Evolutionary conservation across 2,888 invertebrate genomes (phyloP).

Genomic region (Ptychoptera contaminata): DNA sequence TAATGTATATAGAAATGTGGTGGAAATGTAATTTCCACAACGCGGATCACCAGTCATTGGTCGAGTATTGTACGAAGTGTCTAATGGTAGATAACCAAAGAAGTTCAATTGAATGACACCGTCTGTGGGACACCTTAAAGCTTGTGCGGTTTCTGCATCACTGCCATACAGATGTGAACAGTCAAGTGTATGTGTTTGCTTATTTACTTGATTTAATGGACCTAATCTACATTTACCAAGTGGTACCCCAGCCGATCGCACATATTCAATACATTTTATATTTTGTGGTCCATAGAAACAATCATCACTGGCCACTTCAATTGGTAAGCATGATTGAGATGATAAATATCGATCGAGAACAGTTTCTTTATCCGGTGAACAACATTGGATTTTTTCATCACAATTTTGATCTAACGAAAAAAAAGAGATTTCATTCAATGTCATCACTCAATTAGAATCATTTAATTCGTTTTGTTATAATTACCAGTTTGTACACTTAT

Average conservation of each 20-base stretch:
- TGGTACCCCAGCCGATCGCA: slow-evolving; percentile 21
- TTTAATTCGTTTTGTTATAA: too few relatives aligned
- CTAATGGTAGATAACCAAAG: too few relatives aligned
- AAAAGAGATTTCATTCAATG: too few relatives aligned
- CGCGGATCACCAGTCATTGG: too few relatives aligned
- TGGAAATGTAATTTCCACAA: too few relatives aligned
- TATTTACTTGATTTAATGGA: too few relatives aligned
- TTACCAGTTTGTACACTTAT: slow-evolving; percentile 1
- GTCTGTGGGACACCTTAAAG: too few relatives aligned
- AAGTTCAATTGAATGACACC: too few relatives aligned
- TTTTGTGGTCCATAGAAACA: slow-evolving; percentile 33
- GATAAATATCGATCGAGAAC: slow-evolving; percentile 30
- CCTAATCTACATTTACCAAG: too few relatives aligned
- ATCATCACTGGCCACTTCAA: slow-evolving; percentile 38
- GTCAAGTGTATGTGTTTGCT: slow-evolving; percentile 17
- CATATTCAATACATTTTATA: slow-evolving; percentile 42
- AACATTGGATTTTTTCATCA: slow-evolving; percentile 3
- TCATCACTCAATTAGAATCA: too few relatives aligned
- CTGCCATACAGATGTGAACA: slow-evolving; percentile 16
- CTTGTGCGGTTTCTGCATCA: slow-evolving; percentile 15
- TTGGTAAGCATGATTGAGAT: slow-evolving; percentile 44
- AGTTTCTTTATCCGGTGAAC: slow-evolving; percentile 15
- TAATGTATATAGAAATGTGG: slow-evolving; percentile 20
- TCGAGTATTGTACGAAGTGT: too few relatives aligned
- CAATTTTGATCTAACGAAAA: too few relatives aligned